Evolutionary conservation across 2,888 invertebrate species (phyloP), one percentile per base, ranked within the genome.

Genomic region (Drosophila dives): DNA sequence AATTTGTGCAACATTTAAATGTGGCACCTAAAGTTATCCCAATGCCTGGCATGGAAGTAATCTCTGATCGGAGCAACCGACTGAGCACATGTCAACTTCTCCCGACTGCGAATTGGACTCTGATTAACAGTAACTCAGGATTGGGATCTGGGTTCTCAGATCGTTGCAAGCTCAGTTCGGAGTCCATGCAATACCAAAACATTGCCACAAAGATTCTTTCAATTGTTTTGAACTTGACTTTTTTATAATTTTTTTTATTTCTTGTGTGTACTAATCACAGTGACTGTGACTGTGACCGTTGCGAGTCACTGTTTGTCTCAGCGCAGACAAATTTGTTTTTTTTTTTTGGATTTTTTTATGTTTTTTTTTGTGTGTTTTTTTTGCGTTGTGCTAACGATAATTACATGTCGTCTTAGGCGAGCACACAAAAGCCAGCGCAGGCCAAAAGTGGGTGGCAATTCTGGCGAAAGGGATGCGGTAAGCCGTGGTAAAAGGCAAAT

Each of bases 391-490:
- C 77, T 67, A 85, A 75, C 86, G 90, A 88, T 86, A 86, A 86
- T 86, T 86, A 88, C 89, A 90, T 86, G 90, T 86, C 81, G 76
- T 86, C 90, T 90, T 83, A 86, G 78, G 32, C 20, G 33, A 32
- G 62, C 23, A 48, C 49, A 49, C 42, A 54, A 23, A 54, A 36
- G 15, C 45, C 34, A 51, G 38, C 40, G 34, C 40, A 17, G 53
- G 50, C 36, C 3, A 11, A 40, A 72, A 64, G 50, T 34, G 51
- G 60, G 36, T 49, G 55, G 33, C 54, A 38, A 26, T 34, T 26
- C 32, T 60, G 62, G 36, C 45, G 45, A 23, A 45, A 15, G 15
- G 15, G 45, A 23, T 45, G 45, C 15, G 45, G 45, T 23, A 20
- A 20, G 45, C 45, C 12, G 3, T 45, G 45, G 45, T 10, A 20